phyloP scores from a whole-genome alignment of 23 tunicate genomes.

The Phallusia fumigata region DNA sequence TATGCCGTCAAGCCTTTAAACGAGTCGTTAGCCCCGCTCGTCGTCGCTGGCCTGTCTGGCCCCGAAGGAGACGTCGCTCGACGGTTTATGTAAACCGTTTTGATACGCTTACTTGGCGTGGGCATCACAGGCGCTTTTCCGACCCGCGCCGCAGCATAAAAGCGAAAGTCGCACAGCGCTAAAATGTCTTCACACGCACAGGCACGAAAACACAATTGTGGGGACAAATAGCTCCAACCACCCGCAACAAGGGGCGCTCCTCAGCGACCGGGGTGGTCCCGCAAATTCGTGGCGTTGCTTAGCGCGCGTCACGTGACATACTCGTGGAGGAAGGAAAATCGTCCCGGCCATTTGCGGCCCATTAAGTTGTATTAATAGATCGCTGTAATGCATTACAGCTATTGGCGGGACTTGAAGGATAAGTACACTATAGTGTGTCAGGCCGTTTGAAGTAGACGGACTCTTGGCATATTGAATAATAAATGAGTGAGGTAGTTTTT shows the following conservation, averaged over 20 bases:
- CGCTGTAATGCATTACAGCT: background rate
- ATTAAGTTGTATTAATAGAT: conserved; percentile 3
- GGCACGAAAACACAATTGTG: conserved; percentile 13
- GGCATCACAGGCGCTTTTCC: conserved; percentile 9
- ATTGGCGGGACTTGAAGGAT: background rate
- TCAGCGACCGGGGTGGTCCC: background rate
- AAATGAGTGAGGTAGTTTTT: no score
- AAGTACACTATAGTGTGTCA: no score
- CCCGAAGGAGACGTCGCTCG: background rate
- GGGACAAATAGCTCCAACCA: background rate
- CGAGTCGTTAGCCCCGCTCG: background rate
- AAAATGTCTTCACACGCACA: conserved; percentile 13
- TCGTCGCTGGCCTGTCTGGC: conserved; percentile 13
- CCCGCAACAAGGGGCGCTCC: background rate
- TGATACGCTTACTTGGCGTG: conserved; percentile 13
- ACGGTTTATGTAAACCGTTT: conserved; percentile 11
- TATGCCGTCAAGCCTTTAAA: no score
- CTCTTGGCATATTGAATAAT: no score
- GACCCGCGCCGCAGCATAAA: background rate
- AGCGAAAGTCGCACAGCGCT: conserved; percentile 13
- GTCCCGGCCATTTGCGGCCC: background rate
- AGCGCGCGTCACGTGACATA: background rate
- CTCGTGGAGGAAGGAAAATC: background rate
- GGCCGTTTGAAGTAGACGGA: no score
- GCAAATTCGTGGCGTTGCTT: background rate